phyloP scores from a whole-genome alignment of 2,113 vertebrate species.

The Cephalopterus ornatus region DNA sequence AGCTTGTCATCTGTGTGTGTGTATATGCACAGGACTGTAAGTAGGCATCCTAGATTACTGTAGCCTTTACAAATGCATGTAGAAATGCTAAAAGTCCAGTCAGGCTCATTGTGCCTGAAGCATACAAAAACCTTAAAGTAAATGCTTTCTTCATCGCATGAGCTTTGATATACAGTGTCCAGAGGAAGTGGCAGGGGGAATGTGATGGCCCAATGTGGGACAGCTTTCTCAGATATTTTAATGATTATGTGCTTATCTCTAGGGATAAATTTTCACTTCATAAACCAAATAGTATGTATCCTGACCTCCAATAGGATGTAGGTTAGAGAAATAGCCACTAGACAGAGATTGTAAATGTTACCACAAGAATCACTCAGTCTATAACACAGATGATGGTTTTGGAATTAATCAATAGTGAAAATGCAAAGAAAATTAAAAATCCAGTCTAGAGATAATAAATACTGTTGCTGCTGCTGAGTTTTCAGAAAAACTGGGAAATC shows the following conservation, averaged over 20 bases:
- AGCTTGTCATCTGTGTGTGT: neutral
- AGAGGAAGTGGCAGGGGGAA: neutral
- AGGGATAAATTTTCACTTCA: neutral
- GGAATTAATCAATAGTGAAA: neutral
- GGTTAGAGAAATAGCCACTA: neutral
- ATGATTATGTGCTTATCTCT: rapidly evolving
- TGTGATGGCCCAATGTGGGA: neutral
- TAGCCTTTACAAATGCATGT: neutral
- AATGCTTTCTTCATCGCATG: neutral
- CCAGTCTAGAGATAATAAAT: neutral
- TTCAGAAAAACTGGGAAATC: neutral
- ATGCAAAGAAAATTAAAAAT: neutral
- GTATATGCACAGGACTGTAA: neutral
- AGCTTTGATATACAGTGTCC: neutral
- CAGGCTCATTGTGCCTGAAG: neutral
- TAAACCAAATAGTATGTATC: neutral
- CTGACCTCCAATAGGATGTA: neutral
- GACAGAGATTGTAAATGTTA: neutral
- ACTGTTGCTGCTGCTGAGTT: neutral
- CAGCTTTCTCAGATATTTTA: neutral
- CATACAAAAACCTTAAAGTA: neutral
- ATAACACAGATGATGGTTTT: neutral
- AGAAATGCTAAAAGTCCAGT: neutral
- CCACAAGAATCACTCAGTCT: neutral
- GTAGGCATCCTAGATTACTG: neutral